phyloP scores from a whole-genome alignment of 1,140 invertebrate genomes.

The Dendroctonus ponderosae region DNA sequence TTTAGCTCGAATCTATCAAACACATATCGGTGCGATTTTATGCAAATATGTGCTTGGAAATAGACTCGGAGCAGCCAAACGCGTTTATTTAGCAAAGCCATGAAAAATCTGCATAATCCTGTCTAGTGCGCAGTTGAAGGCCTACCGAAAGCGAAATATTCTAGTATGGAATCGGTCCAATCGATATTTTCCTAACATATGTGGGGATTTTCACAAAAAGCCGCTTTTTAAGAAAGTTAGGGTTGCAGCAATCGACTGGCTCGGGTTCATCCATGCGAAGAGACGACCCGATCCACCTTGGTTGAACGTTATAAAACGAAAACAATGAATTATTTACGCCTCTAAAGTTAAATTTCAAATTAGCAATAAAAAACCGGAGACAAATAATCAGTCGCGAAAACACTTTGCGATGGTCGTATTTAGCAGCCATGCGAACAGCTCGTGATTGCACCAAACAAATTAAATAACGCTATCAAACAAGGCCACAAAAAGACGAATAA shows the following conservation, averaged over 20 bases:
- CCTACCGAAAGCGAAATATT: no score
- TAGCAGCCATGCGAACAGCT: not conserved
- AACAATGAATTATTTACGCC: slow-evolving; percentile 11
- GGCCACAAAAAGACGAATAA: not conserved
- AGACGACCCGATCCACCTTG: not conserved
- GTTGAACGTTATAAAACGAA: not conserved
- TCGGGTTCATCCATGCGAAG: no score
- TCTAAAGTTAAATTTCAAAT: slow-evolving; percentile 6
- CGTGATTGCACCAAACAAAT: not conserved
- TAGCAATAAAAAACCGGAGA: not conserved
- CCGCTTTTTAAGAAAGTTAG: no score
- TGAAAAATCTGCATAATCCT: no score
- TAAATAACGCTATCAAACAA: not conserved
- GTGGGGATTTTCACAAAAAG: no score
- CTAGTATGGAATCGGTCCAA: no score
- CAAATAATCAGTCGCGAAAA: slow-evolving; percentile 3
- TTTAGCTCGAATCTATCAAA: not conserved
- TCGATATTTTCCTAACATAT: no score
- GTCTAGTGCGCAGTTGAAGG: no score
- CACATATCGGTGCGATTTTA: not conserved
- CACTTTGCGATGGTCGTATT: not conserved
- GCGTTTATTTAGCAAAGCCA: slow-evolving; percentile 10
- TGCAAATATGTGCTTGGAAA: not conserved
- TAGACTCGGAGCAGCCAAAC: not conserved
- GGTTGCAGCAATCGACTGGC: no score